Percentiles rank a stretch among this genome's conserved stretches.
These are phyloP conservation scores for Perizoma affinitatum DNA, from an alignment of 2,888 invertebrate species.

Conservation along the genomic window DNA sequence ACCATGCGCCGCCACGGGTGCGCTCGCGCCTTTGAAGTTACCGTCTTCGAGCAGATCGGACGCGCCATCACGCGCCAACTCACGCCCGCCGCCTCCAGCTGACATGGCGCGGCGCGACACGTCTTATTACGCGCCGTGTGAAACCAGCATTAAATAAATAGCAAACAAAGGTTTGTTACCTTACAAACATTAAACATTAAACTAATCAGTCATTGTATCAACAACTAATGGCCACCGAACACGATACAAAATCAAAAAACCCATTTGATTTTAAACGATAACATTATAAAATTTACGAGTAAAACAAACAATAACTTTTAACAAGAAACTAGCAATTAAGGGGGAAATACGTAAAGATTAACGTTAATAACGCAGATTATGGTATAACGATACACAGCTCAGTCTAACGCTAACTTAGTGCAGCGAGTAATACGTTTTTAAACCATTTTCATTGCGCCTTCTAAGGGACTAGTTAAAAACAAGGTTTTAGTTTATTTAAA, in stretches of 20 bases:
- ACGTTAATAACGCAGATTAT: slow-evolving; percentile 28
- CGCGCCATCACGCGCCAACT: no score
- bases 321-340: slow-evolving; percentile 32
- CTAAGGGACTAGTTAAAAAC: slow-evolving; percentile 14
- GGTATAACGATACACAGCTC: slow-evolving; percentile 24
- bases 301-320: slow-evolving; percentile 26
- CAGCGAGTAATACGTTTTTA: slow-evolving; percentile 50
- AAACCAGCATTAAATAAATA: no score
- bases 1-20: no score
- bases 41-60: no score
- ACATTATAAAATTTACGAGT: slow-evolving; percentile 15
- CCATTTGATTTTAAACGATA: slow-evolving; percentile 12
- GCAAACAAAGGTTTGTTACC: no score
- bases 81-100: no score
- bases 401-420: slow-evolving; percentile 28
- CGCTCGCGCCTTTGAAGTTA: no score
- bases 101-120: no score
- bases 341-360: slow-evolving; percentile 30
- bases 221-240: slow-evolving; percentile 5
- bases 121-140: no score
- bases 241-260: slow-evolving; percentile 16
- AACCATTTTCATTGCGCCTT: slow-evolving; percentile 45
- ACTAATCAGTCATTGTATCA: slow-evolving; percentile 16
- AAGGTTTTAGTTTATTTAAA: slow-evolving; percentile 9
- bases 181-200: not conserved